Evolutionary conservation across 1,140 invertebrate species (phyloP), one percentile per base, ranked within the genome.

Genomic region (Camponotus floridanus): DNA sequence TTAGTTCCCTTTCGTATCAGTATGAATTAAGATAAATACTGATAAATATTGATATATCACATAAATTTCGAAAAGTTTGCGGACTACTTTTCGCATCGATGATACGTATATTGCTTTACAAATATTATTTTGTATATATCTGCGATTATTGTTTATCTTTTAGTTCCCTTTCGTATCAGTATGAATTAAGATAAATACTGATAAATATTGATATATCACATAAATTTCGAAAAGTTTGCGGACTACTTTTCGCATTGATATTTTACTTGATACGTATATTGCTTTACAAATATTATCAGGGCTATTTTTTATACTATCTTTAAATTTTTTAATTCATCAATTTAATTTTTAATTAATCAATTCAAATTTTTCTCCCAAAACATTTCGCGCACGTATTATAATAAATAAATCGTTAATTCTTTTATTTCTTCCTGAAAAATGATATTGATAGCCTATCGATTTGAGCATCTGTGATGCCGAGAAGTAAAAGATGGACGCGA

Each of bases 401-500:
- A 18, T 51, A 51, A 59, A 18, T 39, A 39, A 55, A 61, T 74
- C 7, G 9, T 55, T 31, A 48, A 31, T 45, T 26, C 4, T n/a
- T 26, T 21, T 9, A 59, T 59, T n/a, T 76, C 61, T 9, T 26
- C 15, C 3, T 21, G 5, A n/a, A 15, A 51, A 80, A 80, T 31
- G 15, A 64, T 68, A 80, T 31, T 33, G 42, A 67, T 67, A 18
- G 8, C 3, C 18, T 71, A n/a, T 71, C 9, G 42, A 71, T 81
- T 59, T 42, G 26, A 61, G 26, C 31, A 45, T 68, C 21, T 68
- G 33, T 62, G 76, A n/a, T 42, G 13, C 45, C 26, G 26, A 68
- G 8, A 64, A 36, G n/a, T 36, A 79, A 45, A 51, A 51, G 48
- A 9, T 31, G 61, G 33, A n/a, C 3, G 62, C 26, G 31, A 51